Base-by-base conservation (phyloP, 1,140 invertebrate genomes). In the Calosoma granatense region DNA sequence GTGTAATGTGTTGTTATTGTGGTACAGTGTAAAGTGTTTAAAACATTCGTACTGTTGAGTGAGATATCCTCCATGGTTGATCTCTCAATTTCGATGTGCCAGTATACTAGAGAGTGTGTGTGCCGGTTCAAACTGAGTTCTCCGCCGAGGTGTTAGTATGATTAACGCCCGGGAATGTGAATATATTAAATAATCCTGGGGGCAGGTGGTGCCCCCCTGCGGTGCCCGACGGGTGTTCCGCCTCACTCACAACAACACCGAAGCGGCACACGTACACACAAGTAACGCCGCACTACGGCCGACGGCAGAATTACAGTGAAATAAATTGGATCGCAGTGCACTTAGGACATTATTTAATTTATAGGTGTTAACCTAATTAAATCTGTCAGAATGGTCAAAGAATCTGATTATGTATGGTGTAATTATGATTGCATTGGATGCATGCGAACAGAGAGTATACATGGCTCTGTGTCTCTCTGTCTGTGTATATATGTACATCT, bases 101-200 rank as follows among this genome's bases (percentile, higher is more conserved):
- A 14, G 26, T 30, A n/a, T n/a, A n/a, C n/a, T n/a, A n/a, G n/a
- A n/a, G n/a, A n/a, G n/a, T n/a, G n/a, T n/a, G n/a, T n/a, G n/a
- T 17, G 41, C 9, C 41, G 41, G 41, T 47, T 47, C 41, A 47
- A 9, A 17, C 41, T 9, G 41, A 9, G 41, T 47, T n/a, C 41
- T 12, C 6, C 41, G 64, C n/a, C n/a, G 63, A 65, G 63, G 64
- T 64, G 65, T 66, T 63, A 61, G 62, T 56, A 63, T 68, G 66
- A 68, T 68, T 66, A 68, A 68, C 63, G 63, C 41, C 61, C 64
- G 64, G n/a, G 66, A 63, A 64, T 65, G 64, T 66, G 66, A 66
- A 68, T 68, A 68, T 66, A 68, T 68, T 68, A 68, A 68, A 68
- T 68, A 65, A 66, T 68, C 65, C 61, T 57, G 63, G 61, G 65